Evolutionary conservation across 2,113 vertebrate species (phyloP).

Genomic region (Reinhardtius hippoglossoides): DNA sequence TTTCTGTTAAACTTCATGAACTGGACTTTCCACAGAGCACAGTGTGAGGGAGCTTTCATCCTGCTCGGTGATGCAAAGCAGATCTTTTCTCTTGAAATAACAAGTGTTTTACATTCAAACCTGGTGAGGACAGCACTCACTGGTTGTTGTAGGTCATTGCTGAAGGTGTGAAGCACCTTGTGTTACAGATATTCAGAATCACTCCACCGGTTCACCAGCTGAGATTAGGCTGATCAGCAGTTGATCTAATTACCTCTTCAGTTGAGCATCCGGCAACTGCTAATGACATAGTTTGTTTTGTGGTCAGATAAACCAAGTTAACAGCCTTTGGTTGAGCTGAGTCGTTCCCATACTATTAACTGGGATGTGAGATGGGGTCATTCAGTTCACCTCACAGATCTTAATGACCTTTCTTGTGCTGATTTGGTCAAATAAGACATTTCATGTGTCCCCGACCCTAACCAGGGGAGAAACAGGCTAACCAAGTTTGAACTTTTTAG

Average conservation of each 20-base stretch:
- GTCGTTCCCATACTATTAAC: background rate
- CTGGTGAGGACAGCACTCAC: background rate
- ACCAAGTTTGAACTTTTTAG: no score
- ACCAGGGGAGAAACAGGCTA: no score
- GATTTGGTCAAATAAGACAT: no score
- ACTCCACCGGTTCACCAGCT: background rate
- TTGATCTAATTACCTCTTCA: slow-evolving; percentile 60
- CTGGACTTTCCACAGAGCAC: background rate
- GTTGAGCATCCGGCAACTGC: slow-evolving; percentile 16
- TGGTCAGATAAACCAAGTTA: background rate
- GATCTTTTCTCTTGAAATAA: background rate
- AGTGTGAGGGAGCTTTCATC: background rate
- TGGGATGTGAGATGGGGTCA: background rate
- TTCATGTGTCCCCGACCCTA: no score
- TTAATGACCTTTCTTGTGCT: no score
- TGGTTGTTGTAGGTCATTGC: background rate
- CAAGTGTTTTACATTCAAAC: background rate
- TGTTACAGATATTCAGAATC: background rate
- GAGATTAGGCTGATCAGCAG: slow-evolving; percentile 48
- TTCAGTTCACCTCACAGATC: no score
- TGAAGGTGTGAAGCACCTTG: slow-evolving; percentile 9
- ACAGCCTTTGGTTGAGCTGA: background rate
- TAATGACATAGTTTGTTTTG: background rate
- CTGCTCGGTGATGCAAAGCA: background rate
- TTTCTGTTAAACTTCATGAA: slow-evolving; percentile 16